These are phyloP conservation scores for Amphibalanus amphitrite DNA, from an alignment of 1,140 invertebrate species.

Conservation along the genomic window DNA sequence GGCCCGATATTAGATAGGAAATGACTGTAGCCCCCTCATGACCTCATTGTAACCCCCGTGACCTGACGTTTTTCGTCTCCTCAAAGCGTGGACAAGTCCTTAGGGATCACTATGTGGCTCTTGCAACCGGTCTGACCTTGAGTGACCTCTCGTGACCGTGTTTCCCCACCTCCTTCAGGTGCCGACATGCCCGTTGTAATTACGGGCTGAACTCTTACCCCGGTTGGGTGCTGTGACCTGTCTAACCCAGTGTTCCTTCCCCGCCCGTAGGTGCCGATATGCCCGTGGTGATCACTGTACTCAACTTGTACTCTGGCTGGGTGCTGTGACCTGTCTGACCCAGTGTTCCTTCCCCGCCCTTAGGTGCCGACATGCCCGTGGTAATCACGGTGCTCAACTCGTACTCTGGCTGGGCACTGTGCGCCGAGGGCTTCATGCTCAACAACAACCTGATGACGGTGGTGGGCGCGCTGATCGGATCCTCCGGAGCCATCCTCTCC, in stretches of 20 bases:
- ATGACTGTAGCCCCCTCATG: too few relatives aligned
- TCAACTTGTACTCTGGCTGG: slow-evolving; percentile 65
- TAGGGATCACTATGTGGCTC: too few relatives aligned
- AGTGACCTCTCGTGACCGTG: too few relatives aligned
- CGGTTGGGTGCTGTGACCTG: too few relatives aligned
- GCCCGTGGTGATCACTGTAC: slow-evolving; percentile 81
- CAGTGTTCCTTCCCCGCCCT: too few relatives aligned
- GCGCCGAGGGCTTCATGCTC: slow-evolving; percentile 83
- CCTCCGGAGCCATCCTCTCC: slow-evolving; percentile 75
- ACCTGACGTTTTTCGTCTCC: too few relatives aligned
- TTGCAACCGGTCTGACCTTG: too few relatives aligned
- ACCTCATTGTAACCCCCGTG: too few relatives aligned
- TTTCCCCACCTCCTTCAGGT: too few relatives aligned
- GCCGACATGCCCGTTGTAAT: slow-evolving; percentile 90
- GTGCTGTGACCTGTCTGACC: slow-evolving; percentile 43
- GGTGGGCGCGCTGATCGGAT: slow-evolving; percentile 76
- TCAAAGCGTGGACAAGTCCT: too few relatives aligned
- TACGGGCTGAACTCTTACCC: slow-evolving; percentile 61
- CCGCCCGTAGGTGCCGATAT: slow-evolving; percentile 87
- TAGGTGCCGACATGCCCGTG: slow-evolving; percentile 76
- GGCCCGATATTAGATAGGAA: too few relatives aligned
- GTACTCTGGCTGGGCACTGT: slow-evolving; percentile 61
- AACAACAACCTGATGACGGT: slow-evolving; percentile 85
- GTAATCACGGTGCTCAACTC: slow-evolving; percentile 80
- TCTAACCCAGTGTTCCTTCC: slow-evolving; percentile 63